Evolutionary conservation across 2,113 vertebrate genomes (phyloP), one percentile per base, ranked within the genome.

Genomic region (Rhadina sibilatrix): DNA sequence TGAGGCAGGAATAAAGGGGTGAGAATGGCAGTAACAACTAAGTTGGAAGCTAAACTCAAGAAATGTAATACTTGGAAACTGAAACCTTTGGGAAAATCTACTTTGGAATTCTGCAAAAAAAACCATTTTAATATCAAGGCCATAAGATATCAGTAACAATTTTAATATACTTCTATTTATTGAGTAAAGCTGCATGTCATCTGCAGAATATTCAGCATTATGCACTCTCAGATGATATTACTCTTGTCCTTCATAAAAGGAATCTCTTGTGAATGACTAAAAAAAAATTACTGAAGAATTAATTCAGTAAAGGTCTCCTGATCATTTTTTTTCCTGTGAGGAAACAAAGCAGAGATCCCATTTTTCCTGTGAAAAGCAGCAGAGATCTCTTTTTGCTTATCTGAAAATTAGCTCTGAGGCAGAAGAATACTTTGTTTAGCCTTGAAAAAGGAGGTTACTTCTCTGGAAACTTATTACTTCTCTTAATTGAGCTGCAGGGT

Each of bases 121-220:
- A 0, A 4, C 24, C 11, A 31, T 54, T 65, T 74, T 61, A 8
- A 71, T 46, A 30, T 69, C 0, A 0, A 49, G 38, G 24, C 74
- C 6, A 12, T 7, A 53, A 19, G 31, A 83, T 27, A 17, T 7
- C 28, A 44, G 21, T 28, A 77, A 8, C 23, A 33, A 49, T 76
- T 89, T 53, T 37, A 63, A 79, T 64, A 68, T 47, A 33, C 31
- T 84, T 56, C 15, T 37, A 10, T 76, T 79, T 70, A 63, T 30
- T 47, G 30, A 72, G 16, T 63, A 49, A 82, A 82, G 30, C n/a
- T 82, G 33, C 46, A 75, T 23, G 25, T 12, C 16, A 72, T 24
- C 49, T 64, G 27, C 53, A 72, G 47, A 40, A 76, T 76, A 88
- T 42, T 33, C 57, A 89, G 35, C 15, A 40, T 59, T 46, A 71